phyloP scores from a whole-genome alignment of 2,888 invertebrate genomes.

The Seira musarum region DNA sequence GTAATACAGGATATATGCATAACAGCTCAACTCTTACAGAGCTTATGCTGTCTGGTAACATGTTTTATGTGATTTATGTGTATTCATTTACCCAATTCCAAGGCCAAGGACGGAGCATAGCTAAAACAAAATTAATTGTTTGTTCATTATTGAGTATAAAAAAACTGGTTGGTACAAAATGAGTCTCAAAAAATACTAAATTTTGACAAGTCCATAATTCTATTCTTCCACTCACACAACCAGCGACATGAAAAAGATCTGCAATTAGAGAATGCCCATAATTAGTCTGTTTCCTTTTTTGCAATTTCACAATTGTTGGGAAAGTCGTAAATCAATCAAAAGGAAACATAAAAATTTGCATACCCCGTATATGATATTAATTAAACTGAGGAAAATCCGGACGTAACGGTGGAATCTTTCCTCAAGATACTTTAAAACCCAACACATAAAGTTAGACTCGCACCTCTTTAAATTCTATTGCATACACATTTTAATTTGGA shows the following conservation, averaged over 20 bases:
- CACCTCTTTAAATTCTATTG: too few relatives aligned
- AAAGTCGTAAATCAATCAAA: not conserved
- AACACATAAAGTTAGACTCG: too few relatives aligned
- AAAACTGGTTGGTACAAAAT: not conserved
- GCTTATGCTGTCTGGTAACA: not conserved
- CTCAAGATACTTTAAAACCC: conserved; percentile 54
- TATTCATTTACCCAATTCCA: conserved; percentile 48
- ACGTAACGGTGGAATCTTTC: conserved; percentile 57
- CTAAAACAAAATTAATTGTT: conserved; percentile 23
- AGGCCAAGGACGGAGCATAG: conserved; percentile 60
- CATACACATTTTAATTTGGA: too few relatives aligned
- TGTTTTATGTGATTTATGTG: not conserved
- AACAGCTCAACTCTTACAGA: conserved; percentile 1
- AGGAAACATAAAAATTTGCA: not conserved
- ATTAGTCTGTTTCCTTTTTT: too few relatives aligned
- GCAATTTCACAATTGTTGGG: not conserved
- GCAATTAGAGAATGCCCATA: not conserved
- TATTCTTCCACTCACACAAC: conserved; percentile 56
- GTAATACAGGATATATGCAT: not conserved
- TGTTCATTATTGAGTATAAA: not conserved
- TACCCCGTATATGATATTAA: conserved; percentile 66
- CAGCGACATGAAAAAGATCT: conserved; percentile 63
- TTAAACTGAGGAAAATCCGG: conserved; percentile 58
- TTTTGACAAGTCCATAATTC: not conserved
- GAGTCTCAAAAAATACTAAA: conserved; percentile 13